phyloP scores from a whole-genome alignment of 1,140 invertebrate species.

The Pachyrhynchus sulphureomaculatus region DNA sequence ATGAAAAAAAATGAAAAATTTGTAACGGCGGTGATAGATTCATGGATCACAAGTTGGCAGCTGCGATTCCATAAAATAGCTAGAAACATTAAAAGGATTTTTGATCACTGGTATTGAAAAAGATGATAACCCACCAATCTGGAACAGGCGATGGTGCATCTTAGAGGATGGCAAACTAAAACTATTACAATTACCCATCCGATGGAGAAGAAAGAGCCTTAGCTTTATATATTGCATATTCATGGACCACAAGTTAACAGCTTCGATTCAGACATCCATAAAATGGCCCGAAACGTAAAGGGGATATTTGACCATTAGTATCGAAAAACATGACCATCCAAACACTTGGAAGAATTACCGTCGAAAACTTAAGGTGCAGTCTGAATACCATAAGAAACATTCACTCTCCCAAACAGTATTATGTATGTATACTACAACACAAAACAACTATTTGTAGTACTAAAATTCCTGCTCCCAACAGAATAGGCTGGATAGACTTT shows the following conservation, averaged over 20 bases:
- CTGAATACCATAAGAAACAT: neutral
- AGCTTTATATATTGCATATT: no score
- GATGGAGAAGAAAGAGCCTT: no score
- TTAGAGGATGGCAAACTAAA: neutral
- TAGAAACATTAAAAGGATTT: neutral
- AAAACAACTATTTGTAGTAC: neutral
- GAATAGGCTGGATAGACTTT: neutral
- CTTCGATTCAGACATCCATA: neutral
- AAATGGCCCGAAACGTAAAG: neutral
- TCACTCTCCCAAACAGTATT: neutral
- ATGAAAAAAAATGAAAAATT: neutral
- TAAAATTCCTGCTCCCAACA: neutral
- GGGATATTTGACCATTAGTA: neutral
- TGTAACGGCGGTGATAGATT: neutral
- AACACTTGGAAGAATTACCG: neutral
- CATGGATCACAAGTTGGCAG: neutral
- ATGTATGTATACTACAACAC: neutral
- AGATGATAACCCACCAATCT: neutral
- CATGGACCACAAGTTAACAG: neutral
- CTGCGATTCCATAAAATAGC: neutral
- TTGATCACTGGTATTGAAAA: neutral
- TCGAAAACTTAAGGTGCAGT: neutral
- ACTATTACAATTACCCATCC: neutral
- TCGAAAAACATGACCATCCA: neutral
- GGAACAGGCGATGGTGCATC: constrained; percentile 14